Percentiles rank a stretch among this genome's conserved stretches.
Evolutionary conservation across 2,113 vertebrate species (phyloP).

Genomic region (Prinia subflava): DNA sequence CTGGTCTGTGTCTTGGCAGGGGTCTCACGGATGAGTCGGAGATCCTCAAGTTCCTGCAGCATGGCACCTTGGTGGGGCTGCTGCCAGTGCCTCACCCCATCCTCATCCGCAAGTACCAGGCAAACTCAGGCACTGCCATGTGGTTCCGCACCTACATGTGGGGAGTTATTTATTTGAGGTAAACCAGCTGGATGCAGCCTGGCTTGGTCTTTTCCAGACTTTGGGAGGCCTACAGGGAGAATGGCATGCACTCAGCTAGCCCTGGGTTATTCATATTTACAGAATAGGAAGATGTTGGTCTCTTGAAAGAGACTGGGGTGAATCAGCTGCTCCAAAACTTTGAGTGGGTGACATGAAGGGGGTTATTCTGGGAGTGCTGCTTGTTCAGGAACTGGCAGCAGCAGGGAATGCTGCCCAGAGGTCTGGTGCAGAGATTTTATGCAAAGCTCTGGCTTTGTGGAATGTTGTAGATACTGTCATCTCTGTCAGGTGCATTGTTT

Average conservation of each 20-base stretch:
- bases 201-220: neutral
- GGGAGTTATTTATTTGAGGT: conserved; percentile 98
- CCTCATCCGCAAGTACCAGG: conserved; percentile 98
- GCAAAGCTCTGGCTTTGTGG: neutral
- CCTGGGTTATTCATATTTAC: neutral
- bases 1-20: conserved; percentile 59
- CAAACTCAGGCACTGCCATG: conserved; percentile 95
- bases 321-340: neutral
- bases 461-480: neutral
- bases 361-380: neutral
- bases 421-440: neutral
- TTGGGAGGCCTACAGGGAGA: neutral
- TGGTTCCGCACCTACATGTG: conserved; percentile 99
- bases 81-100: conserved; percentile 97
- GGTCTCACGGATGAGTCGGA: conserved; percentile 96
- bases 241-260: neutral
- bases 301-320: neutral
- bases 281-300: neutral
- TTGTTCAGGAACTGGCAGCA: neutral
- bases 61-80: conserved; percentile 94
- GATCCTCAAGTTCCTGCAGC: conserved; percentile 96
- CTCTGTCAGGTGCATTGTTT: neutral
- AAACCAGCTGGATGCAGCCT: neutral
- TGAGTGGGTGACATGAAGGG: neutral
- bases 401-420: neutral